Base-by-base conservation (phyloP, 2,113 vertebrate genomes). In the Leiothrix lutea region DNA sequence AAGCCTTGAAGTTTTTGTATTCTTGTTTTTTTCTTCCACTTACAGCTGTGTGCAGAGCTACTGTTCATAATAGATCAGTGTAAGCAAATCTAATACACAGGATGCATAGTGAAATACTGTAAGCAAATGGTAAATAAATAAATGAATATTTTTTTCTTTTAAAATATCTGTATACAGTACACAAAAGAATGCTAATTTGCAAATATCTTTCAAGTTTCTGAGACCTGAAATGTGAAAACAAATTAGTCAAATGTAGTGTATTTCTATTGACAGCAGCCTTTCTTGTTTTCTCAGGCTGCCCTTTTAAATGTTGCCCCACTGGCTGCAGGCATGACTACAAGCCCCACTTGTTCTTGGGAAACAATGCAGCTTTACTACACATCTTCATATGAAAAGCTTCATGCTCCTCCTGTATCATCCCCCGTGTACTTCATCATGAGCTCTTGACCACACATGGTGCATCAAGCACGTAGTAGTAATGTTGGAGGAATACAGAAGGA, bases 301-400 rank as follows among this genome's bases (percentile, higher is more conserved):
- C 71, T 91, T 80, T 66, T 67, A 71, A 90, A 65, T 71, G 44
- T 72, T 90, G 29, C 79, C 53, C 74, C 29, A 0, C 42, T 92
- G 78, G 81, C 80, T 78, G 81, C 82, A 89, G 84, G 60, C 86
- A 81, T 14, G 44, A 42, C n/a, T 78, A 94, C 48, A 83, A 91
- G 47, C 62, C 42, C 50, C 35, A 1, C 77, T 95, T 92, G 81
- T 95, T 95, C 75, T 54, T 90, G 42, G 71, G 61, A 80, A 91
- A 89, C 90, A 95, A 83, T 88, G 35, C 54, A 66, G 65, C 57
- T 94, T 88, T 83, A 57, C 86, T 79, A 1, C 11, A 4, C 75
- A 83, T 95, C 86, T 94, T 94, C 62, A 75, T 88, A 89, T 78
- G 80, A 92, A 91, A 91, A 90, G 47, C 36, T 95, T 95, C 29